phyloP scores from a whole-genome alignment of 1,140 invertebrate genomes.

The Drosophila teissieri region DNA sequence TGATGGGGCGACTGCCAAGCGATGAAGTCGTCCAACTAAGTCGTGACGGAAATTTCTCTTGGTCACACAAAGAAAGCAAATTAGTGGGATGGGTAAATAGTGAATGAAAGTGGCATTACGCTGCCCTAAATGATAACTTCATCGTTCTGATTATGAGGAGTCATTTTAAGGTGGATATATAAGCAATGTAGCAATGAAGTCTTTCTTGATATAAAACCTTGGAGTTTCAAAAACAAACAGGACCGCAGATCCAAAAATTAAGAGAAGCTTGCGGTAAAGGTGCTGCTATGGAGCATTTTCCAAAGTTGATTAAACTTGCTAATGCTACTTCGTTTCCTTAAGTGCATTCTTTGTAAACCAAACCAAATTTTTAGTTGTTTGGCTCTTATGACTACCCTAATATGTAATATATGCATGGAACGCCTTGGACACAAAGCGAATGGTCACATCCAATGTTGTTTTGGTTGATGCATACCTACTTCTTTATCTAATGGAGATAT shows the following conservation, averaged over 20 bases:
- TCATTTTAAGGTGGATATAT: neutral
- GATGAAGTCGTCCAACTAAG: constrained; percentile 48
- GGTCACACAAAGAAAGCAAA: constrained; percentile 13
- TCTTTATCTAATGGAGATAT: constrained; percentile 82
- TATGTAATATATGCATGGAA: neutral
- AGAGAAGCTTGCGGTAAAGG: too few species aligned
- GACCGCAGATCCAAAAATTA: too few species aligned
- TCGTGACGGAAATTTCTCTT: constrained; percentile 78
- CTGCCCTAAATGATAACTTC: constrained; percentile 14
- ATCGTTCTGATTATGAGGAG: neutral
- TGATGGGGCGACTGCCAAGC: constrained; percentile 28
- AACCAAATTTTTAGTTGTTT: neutral
- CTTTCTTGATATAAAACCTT: too few species aligned
- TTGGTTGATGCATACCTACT: constrained; percentile 78
- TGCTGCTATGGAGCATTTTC: neutral
- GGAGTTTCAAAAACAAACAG: too few species aligned
- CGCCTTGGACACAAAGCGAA: neutral
- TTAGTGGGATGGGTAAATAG: constrained; percentile 3
- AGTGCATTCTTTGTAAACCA: neutral
- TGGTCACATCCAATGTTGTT: constrained; percentile 10
- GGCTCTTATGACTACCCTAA: too few species aligned
- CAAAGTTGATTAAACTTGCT: neutral
- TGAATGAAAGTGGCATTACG: constrained; percentile 16
- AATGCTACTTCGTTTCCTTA: neutral
- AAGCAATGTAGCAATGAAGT: too few species aligned